phyloP scores from a whole-genome alignment of 2,888 invertebrate genomes.

The Flexamia atlantica region DNA sequence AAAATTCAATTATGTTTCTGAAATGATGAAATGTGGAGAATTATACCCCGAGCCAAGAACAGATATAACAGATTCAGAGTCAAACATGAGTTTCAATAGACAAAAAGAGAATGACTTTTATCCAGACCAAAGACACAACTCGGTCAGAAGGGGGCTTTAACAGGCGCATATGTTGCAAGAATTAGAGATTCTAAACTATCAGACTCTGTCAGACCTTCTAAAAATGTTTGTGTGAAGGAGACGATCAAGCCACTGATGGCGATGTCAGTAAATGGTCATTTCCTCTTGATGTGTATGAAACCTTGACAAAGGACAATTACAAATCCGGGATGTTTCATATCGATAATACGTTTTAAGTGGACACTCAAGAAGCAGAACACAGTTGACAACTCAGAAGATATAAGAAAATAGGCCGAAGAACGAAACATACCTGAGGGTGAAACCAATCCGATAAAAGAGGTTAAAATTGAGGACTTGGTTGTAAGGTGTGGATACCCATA shows the following conservation, averaged over 20 bases:
- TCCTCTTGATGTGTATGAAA: conserved; percentile 15
- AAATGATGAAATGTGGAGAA: too few species aligned
- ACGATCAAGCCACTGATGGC: conserved; percentile 74
- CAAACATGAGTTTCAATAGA: too few species aligned
- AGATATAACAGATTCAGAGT: too few species aligned
- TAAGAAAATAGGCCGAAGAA: conserved; percentile 81
- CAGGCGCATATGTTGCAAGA: too few species aligned
- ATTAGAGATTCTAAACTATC: too few species aligned
- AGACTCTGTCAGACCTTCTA: too few species aligned
- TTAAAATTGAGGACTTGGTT: conserved; percentile 73
- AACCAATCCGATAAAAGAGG: conserved; percentile 78
- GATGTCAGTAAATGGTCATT: conserved; percentile 80
- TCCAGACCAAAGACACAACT: too few species aligned
- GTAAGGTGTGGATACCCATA: conserved; percentile 82
- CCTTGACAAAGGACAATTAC: conserved; percentile 78
- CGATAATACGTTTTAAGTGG: conserved; percentile 88
- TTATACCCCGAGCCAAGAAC: too few species aligned
- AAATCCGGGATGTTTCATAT: conserved; percentile 89
- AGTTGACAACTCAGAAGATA: conserved; percentile 82
- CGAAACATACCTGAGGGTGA: conserved; percentile 76
- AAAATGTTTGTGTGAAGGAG: too few species aligned
- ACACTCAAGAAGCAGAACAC: conserved; percentile 79
- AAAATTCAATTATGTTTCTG: too few species aligned
- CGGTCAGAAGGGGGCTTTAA: too few species aligned
- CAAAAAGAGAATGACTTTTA: too few species aligned